Evolutionary conservation across 2,113 vertebrate genomes (phyloP), one percentile per base, ranked within the genome.

Genomic region (Eptesicus fuscus): DNA sequence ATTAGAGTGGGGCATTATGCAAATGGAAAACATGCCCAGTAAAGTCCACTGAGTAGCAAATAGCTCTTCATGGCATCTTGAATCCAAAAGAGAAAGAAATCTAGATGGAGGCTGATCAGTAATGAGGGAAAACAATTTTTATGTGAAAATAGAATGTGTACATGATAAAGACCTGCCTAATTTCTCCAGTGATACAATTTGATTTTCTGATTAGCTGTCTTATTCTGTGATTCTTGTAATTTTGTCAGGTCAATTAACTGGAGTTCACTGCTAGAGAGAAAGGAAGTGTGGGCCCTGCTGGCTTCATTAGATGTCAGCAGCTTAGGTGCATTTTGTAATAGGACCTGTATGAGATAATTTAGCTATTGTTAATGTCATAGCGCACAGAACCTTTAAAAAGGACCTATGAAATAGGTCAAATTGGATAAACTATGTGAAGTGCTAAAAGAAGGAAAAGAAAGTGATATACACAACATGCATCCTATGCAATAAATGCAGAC

Each of bases 211-310:
- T 99, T 98, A 99, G 98, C 98, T 98, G 98, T 98, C 97, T 97
- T 98, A 98, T 98, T 98, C 98, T 98, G 98, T 98, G 98, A 98
- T 98, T 98, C 98, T 98, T 99, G 98, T 98, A 98, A 99, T 99
- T 99, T 98, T 98, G 99, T 98, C 98, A 98, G 98, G 98, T 99
- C 99, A 98, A 98, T 99, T 99, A 99, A 98, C 97, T 98, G 97
- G 96, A 94, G 88, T 96, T 97, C 96, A 90, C 76, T 95, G 95
- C 96, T 98, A 97, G 98, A 97, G 88, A 97, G 94, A 95, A 91
- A 84, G 93, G 93, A 95, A 96, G 96, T 90, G 67, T 96, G 94
- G 95, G 78, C 91, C 71, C 61, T 88, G 92, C 95, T 96, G 92
- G 96, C 94, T 94, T 97, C 88, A 71, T 97, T 97, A 96, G 93